These are phyloP conservation scores for Caenorhabditis becei DNA, from an alignment of 2,888 invertebrate genomes.

Conservation along the genomic window DNA sequence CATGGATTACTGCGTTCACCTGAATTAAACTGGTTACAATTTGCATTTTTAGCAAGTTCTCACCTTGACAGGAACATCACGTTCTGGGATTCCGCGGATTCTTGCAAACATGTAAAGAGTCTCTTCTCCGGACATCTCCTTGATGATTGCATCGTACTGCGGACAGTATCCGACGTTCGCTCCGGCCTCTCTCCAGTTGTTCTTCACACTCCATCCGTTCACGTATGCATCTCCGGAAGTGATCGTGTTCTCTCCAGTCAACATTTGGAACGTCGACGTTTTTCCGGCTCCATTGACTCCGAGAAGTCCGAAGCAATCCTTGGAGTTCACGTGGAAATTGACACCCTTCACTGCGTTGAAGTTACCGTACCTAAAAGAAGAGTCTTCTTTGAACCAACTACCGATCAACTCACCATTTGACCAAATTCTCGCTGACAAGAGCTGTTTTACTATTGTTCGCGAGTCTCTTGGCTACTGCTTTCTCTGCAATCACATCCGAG, in stretches of 20 bases:
- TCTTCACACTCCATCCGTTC: slow-evolving; percentile 73
- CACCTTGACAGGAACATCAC: slow-evolving; percentile 61
- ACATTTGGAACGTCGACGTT: slow-evolving; percentile 78
- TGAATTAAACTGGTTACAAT: neutral
- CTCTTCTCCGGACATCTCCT: slow-evolving; percentile 87
- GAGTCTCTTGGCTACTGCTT: slow-evolving; percentile 55
- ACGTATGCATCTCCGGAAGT: slow-evolving; percentile 75
- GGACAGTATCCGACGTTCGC: slow-evolving; percentile 87
- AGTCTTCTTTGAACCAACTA: neutral
- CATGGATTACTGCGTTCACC: slow-evolving; percentile 66
- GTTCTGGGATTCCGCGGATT: slow-evolving; percentile 85
- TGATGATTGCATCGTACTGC: slow-evolving; percentile 88
- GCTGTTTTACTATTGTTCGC: slow-evolving; percentile 45
- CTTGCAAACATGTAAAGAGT: slow-evolving; percentile 86
- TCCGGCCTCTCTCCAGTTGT: slow-evolving; percentile 74
- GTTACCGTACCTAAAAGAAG: slow-evolving; percentile 67
- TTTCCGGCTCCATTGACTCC: slow-evolving; percentile 80
- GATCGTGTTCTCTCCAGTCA: slow-evolving; percentile 76
- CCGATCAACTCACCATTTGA: slow-evolving; percentile 60
- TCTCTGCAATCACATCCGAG: slow-evolving; percentile 74
- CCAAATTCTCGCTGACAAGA: slow-evolving; percentile 67
- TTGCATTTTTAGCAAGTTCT: neutral
- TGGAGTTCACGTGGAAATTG: slow-evolving; percentile 74
- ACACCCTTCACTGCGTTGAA: slow-evolving; percentile 78
- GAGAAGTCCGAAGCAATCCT: slow-evolving; percentile 76